Base-by-base conservation (phyloP, 92 coral and sea anemone species). In the Heliopora coerulea region DNA sequence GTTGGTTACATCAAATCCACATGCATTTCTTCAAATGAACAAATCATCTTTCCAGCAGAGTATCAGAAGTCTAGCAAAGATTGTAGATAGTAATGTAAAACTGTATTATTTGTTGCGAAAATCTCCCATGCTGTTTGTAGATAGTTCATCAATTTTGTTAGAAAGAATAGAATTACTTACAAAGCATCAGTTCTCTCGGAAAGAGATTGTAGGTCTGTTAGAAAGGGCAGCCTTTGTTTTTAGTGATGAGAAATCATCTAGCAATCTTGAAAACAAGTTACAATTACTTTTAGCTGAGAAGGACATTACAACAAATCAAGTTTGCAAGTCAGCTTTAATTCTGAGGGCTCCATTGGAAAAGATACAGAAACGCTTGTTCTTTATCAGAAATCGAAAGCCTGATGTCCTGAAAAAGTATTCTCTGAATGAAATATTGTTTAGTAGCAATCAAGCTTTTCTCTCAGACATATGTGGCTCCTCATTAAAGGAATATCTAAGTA, bases 51-150 rank as follows among this genome's bases (percentile, higher is more conserved):
- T 85, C 58, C 77, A 79, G 37, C 82, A 78, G 20, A 67, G 96
- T 39, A 83, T 95, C 11, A 83, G 84, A 63, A 80, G 87, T 41
- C 69, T 91, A 19, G 80, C 86, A 35, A 86, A 85, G 11, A 78
- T 95, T 14, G 90, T 95, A 1, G 88, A 88, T 58, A 95, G 87
- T 58, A 91, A 96, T 54, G 59, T 87, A 10, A 90, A 86, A 39
- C 88, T 95, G 13, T 90, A 95, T 75, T 32, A 33, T 44, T 59
- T 87, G 82, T 62, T 95, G 13, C 83, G 79, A 15, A 91, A 95
- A 41, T 83, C 86, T 52, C 85, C 86, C 72, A 88, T 88, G 82
- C 75, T 90, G 64, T 95, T 95, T 83, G 91, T 88, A 39, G 88
- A 84, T 10, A 66, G 78, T 37, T 74, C 89, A 58, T 78, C 79